Base-by-base conservation (phyloP, 2,797 vertebrate species). In the Crocodylus rhombifer region DNA sequence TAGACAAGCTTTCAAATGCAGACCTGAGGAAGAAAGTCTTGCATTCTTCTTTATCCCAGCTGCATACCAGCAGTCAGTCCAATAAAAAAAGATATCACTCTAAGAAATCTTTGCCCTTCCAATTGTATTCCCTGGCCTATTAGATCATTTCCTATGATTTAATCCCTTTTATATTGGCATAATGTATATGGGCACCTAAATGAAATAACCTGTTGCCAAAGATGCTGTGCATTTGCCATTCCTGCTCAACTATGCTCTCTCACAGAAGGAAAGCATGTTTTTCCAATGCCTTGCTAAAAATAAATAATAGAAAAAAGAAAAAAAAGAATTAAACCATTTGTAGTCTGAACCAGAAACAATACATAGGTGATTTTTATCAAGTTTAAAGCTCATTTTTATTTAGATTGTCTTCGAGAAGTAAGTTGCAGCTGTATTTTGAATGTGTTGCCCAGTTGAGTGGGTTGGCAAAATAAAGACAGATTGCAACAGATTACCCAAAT, bases 391-490 rank as follows among this genome's bases (percentile, higher is more conserved):
- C 23, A 26, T 30, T 77, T 77, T 64, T 28, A 75, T 82, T 58
- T 71, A 76, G 69, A 79, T 71, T 73, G 18, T 77, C 64, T 83
- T 73, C 69, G 77, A 88, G 75, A 86, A 84, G 74, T 77, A 84
- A 92, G n/a, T 77, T 64, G 63, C 51, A 75, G 51, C 10, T 77
- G 28, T 92, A 82, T 92, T 93, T 94, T 85, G 80, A 88, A 95
- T 5, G 14, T 65, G 80, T 94, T 74, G 88, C 92, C 82, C 94
- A 94, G 81, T 55, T 89, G 91, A 95, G 94, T 89, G 84, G 91
- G 93, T 87, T 95, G 76, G 60, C 80, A 95, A 94, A 95, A 93
- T 74, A 92, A 92, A 95, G 91, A 75, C 93, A 96, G 94, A 96
- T 95, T 91, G 95, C 30, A 75, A 79, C 60, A 77, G 92, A 89